A percentile compares a stretch with the other conserved stretches of the same genome.
Evolutionary conservation across 1,140 invertebrate species (phyloP).

Genomic region (Lutraria rhynchaena): DNA sequence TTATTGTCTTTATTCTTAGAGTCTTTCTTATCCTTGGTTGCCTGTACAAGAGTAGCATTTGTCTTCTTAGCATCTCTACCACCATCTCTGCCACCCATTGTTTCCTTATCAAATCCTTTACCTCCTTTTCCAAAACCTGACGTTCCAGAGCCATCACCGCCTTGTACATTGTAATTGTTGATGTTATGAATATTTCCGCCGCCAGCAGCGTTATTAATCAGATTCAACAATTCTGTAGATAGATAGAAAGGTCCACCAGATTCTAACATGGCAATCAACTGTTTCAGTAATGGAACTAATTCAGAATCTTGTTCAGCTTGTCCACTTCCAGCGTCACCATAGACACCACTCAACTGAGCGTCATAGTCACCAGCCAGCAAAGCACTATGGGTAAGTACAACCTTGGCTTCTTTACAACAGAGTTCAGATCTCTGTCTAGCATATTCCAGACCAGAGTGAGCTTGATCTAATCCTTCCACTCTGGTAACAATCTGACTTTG

Average conservation of each 20-base stretch:
- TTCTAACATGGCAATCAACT: slow-evolving; percentile 79
- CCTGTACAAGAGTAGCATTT: slow-evolving; percentile 33
- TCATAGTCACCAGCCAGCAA: slow-evolving; percentile 78
- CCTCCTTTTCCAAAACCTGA: slow-evolving; percentile 7
- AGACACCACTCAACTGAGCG: slow-evolving; percentile 74
- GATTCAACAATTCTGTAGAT: slow-evolving; percentile 73
- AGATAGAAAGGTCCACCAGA: slow-evolving; percentile 78
- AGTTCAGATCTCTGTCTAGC: slow-evolving; percentile 75
- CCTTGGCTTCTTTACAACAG: slow-evolving; percentile 74
- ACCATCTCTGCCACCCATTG: slow-evolving; percentile 4
- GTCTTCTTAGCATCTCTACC: slow-evolving; percentile 53
- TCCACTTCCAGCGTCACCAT: slow-evolving; percentile 71
- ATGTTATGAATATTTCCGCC: slow-evolving; percentile 64
- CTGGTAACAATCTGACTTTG: slow-evolving; percentile 73
- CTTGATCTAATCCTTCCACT: slow-evolving; percentile 74
- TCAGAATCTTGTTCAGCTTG: slow-evolving; percentile 72
- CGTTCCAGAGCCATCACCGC: slow-evolving; percentile 3
- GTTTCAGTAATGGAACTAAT: slow-evolving; percentile 77
- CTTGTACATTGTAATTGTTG: slow-evolving; percentile 67
- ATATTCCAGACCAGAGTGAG: slow-evolving; percentile 77
- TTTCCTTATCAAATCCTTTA: slow-evolving; percentile 3
- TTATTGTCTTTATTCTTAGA: slow-evolving; percentile 12
- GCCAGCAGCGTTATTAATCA: slow-evolving; percentile 67
- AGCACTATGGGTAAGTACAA: slow-evolving; percentile 70
- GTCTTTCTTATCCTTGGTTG: slow-evolving; percentile 36